phyloP scores from a whole-genome alignment of 1,140 invertebrate species.

The Notospermus geniculatus region DNA sequence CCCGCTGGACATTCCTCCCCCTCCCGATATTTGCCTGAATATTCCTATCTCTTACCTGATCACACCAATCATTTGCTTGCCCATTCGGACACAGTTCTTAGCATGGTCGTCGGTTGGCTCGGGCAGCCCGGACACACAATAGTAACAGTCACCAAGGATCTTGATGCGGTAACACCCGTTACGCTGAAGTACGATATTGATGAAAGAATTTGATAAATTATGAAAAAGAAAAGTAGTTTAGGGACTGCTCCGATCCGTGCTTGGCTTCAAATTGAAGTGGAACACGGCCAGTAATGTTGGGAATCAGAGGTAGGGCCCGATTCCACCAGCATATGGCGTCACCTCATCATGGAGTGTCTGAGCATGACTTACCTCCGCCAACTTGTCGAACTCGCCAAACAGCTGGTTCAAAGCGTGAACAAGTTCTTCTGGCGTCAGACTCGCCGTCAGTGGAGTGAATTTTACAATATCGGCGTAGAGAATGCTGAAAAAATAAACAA shows the following conservation, averaged over 20 bases:
- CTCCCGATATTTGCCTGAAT: too few species aligned
- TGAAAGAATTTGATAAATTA: too few species aligned
- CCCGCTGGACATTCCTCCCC: too few species aligned
- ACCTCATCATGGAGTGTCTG: too few species aligned
- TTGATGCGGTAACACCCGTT: slow-evolving; percentile 91
- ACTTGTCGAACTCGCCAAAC: slow-evolving; percentile 92
- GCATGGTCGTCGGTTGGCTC: slow-evolving; percentile 85
- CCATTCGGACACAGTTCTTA: slow-evolving; percentile 92
- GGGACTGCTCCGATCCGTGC: too few species aligned
- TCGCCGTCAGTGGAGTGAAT: slow-evolving; percentile 82
- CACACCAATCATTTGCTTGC: slow-evolving; percentile 86
- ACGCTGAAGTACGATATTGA: too few species aligned
- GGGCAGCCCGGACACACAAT: slow-evolving; percentile 87
- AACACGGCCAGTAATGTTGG: too few species aligned
- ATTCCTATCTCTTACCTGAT: slow-evolving; percentile 81
- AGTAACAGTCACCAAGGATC: slow-evolving; percentile 91
- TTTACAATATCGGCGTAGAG: slow-evolving; percentile 95
- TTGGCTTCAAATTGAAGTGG: too few species aligned
- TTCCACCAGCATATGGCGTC: too few species aligned
- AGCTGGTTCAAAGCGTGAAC: slow-evolving; percentile 90
- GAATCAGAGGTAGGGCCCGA: too few species aligned
- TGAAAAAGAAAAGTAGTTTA: too few species aligned
- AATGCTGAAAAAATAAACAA: slow-evolving; percentile 64
- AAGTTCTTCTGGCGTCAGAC: slow-evolving; percentile 77
- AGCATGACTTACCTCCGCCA: slow-evolving; percentile 64